These are phyloP conservation scores for Sardina pilchardus DNA, from an alignment of 2,113 vertebrate genomes.

Conservation along the genomic window DNA sequence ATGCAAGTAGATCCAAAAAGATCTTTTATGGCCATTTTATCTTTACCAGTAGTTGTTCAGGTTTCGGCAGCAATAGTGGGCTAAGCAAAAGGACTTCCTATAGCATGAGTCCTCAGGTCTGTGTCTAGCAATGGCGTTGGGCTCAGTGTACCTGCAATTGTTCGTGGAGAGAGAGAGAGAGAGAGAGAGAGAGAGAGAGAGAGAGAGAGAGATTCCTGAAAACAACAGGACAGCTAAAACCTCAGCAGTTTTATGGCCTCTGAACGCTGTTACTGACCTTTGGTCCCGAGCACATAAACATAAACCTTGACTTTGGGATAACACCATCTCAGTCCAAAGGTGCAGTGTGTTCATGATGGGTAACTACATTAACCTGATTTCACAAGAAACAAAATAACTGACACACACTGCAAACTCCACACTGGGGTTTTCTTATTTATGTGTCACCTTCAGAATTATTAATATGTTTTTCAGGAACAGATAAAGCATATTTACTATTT, in stretches of 20 bases:
- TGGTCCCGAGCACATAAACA: neutral
- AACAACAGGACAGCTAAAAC: neutral
- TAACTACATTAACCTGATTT: slow-evolving; percentile 6
- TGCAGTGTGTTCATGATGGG: neutral
- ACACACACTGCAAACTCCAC: neutral
- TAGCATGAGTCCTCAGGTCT: too few species aligned
- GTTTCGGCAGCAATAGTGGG: too few species aligned
- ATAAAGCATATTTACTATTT: too few species aligned
- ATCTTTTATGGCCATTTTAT: too few species aligned
- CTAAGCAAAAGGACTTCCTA: too few species aligned
- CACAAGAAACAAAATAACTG: neutral
- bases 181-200: too few species aligned
- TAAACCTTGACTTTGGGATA: neutral
- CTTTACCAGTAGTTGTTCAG: too few species aligned
- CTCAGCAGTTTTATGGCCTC: neutral
- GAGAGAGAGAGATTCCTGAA: neutral
- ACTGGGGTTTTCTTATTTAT: neutral
- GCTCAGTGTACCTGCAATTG: too few species aligned
- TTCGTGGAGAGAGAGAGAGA: too few species aligned
- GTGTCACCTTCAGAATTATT: too few species aligned
- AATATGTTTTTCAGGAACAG: neutral
- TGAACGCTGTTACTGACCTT: slow-evolving; percentile 6
- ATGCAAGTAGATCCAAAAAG: too few species aligned
- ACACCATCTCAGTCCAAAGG: slow-evolving; percentile 3
- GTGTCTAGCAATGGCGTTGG: too few species aligned